Evolutionary conservation across 2,113 vertebrate genomes (phyloP).

Genomic region (Litocranius walleri): DNA sequence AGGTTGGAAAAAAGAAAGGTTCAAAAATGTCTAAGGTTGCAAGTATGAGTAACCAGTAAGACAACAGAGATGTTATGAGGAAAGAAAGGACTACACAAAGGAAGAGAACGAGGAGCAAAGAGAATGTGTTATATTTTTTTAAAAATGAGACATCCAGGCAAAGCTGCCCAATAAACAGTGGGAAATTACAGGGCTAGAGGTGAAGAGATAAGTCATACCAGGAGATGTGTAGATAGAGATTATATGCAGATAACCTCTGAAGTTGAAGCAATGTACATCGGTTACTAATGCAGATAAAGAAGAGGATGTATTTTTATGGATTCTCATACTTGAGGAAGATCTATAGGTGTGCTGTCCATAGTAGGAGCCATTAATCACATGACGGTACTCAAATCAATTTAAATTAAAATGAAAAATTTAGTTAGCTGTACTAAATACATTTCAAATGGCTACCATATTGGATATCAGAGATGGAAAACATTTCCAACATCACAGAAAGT

Average conservation of each 20-base stretch:
- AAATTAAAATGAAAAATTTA: conserved; percentile 14
- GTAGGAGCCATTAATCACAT: neutral
- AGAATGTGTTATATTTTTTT: neutral
- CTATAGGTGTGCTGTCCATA: neutral
- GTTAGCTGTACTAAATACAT: neutral
- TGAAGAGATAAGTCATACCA: neutral
- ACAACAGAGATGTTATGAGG: neutral
- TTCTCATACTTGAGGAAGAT: neutral
- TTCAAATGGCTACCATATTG: neutral
- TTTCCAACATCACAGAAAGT: neutral
- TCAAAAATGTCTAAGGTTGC: neutral
- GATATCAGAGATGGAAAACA: neutral
- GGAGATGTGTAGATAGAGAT: neutral
- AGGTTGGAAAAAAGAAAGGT: neutral
- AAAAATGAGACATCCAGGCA: neutral
- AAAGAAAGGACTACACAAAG: neutral
- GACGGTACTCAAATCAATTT: neutral
- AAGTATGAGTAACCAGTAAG: neutral
- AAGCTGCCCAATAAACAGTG: neutral
- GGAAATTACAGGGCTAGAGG: neutral
- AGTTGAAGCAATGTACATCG: neutral
- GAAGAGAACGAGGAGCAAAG: neutral
- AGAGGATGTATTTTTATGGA: neutral
- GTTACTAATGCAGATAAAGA: neutral
- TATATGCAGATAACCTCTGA: neutral